Percentiles rank a stretch among this genome's conserved stretches.
phyloP scores from a whole-genome alignment of 2,113 vertebrate genomes.

The Leptobrachium ailaonicum region DNA sequence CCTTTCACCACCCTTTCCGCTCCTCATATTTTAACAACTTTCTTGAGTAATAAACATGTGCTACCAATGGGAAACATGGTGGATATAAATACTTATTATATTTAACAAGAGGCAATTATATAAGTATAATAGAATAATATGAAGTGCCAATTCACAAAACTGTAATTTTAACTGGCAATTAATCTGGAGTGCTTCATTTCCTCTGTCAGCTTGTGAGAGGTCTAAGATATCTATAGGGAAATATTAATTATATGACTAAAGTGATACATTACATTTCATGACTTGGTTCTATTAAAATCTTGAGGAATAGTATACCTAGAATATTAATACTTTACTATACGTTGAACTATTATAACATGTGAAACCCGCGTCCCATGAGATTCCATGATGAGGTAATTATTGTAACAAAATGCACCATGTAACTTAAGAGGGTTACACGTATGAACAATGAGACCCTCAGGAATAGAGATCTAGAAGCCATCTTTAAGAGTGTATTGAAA shows the following conservation, averaged over 20 bases:
- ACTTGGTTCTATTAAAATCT: constrained; percentile 16
- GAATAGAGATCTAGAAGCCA: not conserved
- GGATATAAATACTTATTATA: constrained; percentile 63
- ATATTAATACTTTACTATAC: constrained; percentile 28
- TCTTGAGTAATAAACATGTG: constrained; percentile 58
- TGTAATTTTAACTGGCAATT: constrained; percentile 73
- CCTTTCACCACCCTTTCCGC: too few relatives aligned
- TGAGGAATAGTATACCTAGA: not conserved
- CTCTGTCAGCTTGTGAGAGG: constrained; percentile 72
- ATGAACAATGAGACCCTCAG: constrained; percentile 13
- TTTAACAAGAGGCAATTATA: constrained; percentile 67
- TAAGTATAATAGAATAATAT: constrained; percentile 61
- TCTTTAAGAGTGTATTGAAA: too few relatives aligned
- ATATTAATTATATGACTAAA: constrained; percentile 30
- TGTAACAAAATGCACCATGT: constrained; percentile 11
- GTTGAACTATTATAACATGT: constrained; percentile 1
- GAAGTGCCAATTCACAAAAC: constrained; percentile 67
- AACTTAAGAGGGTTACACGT: not conserved
- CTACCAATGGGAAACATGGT: constrained; percentile 59
- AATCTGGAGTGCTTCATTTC: constrained; percentile 77
- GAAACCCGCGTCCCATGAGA: constrained; percentile 5
- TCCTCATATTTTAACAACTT: constrained; percentile 53
- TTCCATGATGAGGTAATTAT: constrained; percentile 28
- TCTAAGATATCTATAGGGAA: constrained; percentile 61
- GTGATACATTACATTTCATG: constrained; percentile 17